Percentiles rank a stretch among this genome's conserved stretches.
Conservation (phyloP, 2,113 vertebrate genomes). For the Manacus vitellinus region DNA sequence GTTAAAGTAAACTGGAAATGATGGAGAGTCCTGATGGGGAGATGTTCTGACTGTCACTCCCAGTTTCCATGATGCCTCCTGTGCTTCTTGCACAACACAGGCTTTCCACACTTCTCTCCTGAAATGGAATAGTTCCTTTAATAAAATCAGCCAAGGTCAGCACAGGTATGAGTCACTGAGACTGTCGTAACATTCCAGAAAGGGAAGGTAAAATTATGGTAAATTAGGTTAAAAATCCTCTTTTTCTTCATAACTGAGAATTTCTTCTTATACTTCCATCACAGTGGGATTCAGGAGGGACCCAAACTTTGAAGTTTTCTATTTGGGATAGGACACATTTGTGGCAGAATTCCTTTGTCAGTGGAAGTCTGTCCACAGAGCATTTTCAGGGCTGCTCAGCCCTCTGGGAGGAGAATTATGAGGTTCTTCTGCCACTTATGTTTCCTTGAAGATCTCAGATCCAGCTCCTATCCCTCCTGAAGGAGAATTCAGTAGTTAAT, state of each 20-base stretch:
- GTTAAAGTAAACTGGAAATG: neutral
- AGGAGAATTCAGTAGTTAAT: neutral
- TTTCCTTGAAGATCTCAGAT: neutral
- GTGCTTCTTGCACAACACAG: neutral
- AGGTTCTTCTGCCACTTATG: neutral
- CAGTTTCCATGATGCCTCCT: neutral
- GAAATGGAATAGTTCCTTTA: neutral
- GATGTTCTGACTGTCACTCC: neutral
- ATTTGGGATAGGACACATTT: neutral
- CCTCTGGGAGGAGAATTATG: neutral
- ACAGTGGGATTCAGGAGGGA: neutral
- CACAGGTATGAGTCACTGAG: neutral
- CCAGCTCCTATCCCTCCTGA: neutral
- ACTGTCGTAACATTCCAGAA: neutral
- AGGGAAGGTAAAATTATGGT: neutral
- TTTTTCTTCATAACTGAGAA: neutral
- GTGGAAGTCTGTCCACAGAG: neutral
- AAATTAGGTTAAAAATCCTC: neutral
- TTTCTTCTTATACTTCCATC: neutral
- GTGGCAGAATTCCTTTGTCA: neutral
- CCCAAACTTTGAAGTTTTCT: neutral
- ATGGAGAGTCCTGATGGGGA: neutral
- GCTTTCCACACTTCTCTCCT: neutral
- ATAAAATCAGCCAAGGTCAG: constrained; percentile 4
- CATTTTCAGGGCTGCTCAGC: neutral